A percentile compares a stretch with the other conserved stretches of the same genome.
These are phyloP conservation scores for Pollicipes pollicipes DNA, from an alignment of 1,140 invertebrate genomes.

Conservation along the genomic window DNA sequence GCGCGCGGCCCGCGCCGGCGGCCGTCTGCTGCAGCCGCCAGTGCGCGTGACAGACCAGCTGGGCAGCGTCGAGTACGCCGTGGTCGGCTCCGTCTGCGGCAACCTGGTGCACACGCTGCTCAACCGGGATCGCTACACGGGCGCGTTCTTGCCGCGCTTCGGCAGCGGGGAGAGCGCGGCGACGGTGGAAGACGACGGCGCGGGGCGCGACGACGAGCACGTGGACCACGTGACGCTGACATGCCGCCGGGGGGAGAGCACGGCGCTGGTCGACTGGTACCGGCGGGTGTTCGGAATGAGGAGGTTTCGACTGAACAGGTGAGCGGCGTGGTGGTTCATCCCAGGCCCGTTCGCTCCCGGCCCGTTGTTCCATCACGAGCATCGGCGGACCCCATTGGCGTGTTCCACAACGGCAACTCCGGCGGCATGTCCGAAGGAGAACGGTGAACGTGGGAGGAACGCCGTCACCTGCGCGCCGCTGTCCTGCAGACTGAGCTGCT, in stretches of 20 bases:
- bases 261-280: conserved; percentile 30
- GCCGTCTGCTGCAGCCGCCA: conserved; percentile 21
- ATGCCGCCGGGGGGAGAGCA: conserved; percentile 25
- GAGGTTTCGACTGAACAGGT: conserved; percentile 33
- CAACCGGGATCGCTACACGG: conserved; percentile 26
- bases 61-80: conserved; percentile 26
- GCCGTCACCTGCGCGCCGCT: no score
- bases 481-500: no score
- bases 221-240: conserved; percentile 34
- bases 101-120: conserved; percentile 34
- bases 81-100: conserved; percentile 31
- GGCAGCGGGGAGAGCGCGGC: neutral
- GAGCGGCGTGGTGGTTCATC: no score
- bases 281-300: conserved; percentile 32
- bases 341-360: no score
- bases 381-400: no score
- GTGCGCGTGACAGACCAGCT: conserved; percentile 21
- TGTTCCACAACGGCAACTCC: no score
- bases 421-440: no score
- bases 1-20: conserved; percentile 20
- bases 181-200: neutral
- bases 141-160: conserved; percentile 31
- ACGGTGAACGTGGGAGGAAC: no score
- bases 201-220: conserved; percentile 11
- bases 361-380: no score